Percentiles rank a stretch among this genome's conserved stretches.
phyloP scores from a whole-genome alignment of 2,113 vertebrate species.

The Chaetodon auriga region DNA sequence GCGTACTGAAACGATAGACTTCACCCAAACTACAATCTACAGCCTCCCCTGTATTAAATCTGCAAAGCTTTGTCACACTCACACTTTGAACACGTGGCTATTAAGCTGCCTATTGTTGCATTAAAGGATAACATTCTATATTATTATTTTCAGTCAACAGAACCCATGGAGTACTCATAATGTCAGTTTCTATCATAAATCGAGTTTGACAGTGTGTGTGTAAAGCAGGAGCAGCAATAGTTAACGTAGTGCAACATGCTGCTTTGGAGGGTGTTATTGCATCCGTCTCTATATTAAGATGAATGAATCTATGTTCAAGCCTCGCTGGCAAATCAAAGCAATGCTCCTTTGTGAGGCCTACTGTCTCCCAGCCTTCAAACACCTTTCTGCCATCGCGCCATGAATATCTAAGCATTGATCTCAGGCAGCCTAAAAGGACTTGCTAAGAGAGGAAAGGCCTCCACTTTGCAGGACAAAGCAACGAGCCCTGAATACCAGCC shows the following conservation, averaged over 20 bases:
- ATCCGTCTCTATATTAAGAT: constrained; percentile 50
- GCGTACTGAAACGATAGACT: too few species aligned
- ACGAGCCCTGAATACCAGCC: constrained; percentile 58
- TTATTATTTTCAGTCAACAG: neutral
- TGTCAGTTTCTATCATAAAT: too few species aligned
- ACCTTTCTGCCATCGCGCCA: constrained; percentile 55
- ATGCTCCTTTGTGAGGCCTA: constrained; percentile 54
- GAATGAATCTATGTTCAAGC: constrained; percentile 52
- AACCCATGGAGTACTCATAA: neutral
- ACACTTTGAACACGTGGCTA: neutral
- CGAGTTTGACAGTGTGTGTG: neutral
- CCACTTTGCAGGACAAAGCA: constrained; percentile 74
- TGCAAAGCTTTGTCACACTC: too few species aligned
- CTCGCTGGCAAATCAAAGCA: constrained; percentile 75
- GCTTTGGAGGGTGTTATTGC: constrained; percentile 24
- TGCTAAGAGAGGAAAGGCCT: constrained; percentile 51
- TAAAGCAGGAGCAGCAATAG: neutral
- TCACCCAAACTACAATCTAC: too few species aligned
- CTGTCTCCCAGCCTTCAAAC: constrained; percentile 78
- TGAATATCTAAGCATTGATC: constrained; percentile 82
- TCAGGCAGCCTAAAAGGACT: constrained; percentile 65
- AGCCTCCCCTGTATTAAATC: too few species aligned
- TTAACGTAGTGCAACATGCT: neutral
- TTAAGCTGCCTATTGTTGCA: neutral
- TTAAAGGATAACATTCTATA: neutral